phyloP scores from a whole-genome alignment of 2,113 vertebrate species.

The Lagopus leucura region DNA sequence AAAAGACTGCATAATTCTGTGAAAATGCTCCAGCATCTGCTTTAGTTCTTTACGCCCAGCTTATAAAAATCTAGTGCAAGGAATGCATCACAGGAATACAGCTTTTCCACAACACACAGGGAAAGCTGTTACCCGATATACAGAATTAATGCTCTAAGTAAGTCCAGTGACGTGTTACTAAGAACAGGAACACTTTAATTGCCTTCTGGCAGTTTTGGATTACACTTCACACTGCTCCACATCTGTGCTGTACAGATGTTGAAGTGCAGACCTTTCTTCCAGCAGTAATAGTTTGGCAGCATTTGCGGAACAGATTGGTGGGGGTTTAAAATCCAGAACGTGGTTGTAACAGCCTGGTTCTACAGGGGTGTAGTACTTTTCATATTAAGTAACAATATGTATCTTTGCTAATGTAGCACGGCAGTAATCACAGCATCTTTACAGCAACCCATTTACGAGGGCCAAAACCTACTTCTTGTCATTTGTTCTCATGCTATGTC shows the following conservation, averaged over 20 bases:
- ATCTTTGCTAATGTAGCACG: not conserved
- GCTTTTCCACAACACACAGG: not conserved
- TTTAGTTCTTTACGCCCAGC: not conserved
- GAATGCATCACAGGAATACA: not conserved
- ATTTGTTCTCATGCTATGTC: not conserved
- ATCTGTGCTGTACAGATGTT: constrained; percentile 73
- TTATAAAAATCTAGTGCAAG: not conserved
- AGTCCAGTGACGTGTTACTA: constrained; percentile 24
- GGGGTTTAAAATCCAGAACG: constrained; percentile 60
- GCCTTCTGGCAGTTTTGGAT: constrained; percentile 54
- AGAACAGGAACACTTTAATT: constrained; percentile 71
- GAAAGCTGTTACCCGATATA: not conserved
- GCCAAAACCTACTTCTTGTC: constrained; percentile 15
- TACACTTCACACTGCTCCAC: constrained; percentile 46
- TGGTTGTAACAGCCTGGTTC: constrained; percentile 48
- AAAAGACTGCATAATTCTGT: not conserved
- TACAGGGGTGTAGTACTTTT: constrained; percentile 36
- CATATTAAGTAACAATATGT: constrained; percentile 24
- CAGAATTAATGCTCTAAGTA: not conserved
- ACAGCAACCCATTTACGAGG: not conserved
- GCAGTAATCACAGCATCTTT: not conserved
- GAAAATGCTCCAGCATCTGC: not conserved
- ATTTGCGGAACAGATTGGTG: constrained; percentile 17
- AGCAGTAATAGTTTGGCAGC: constrained; percentile 64
- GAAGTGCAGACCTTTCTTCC: constrained; percentile 48